Base-by-base conservation (phyloP, 2,797 vertebrate species). In the Notamacropus eugenii region DNA sequence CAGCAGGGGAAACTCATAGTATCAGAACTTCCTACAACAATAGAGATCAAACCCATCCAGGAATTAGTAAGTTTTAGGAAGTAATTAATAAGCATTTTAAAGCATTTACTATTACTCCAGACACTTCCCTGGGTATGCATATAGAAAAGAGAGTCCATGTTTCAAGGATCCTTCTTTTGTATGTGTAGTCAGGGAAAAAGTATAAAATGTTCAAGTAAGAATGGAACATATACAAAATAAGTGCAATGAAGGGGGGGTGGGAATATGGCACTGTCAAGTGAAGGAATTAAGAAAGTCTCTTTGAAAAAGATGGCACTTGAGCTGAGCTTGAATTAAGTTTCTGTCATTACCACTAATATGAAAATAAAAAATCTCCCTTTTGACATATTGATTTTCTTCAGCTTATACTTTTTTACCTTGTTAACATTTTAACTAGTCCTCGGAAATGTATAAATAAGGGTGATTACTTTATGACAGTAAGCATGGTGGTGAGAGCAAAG, bases 391-490 rank as follows among this genome's bases (percentile, higher is more conserved):
- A 95, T 96, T 96, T 95, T 34, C 28, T 14, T 93, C 97, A 54
- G 56, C 93, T 96, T 95, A 90, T 82, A 96, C 57, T 94, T 96
- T 91, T 96, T 90, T 59, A 34, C 59, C 92, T 4, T 90, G 95
- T 67, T 82, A 95, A 14, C 59, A 91, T 97, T 93, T 96, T 54
- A 24, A 91, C 5, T 34, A 62, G 93, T 52, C 92, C 82, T 55
- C 92, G 93, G 93, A 55, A 91, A 93, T 94, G 55, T 93, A 92
- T 55, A 90, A 96, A 92, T 91, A 92, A 82, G 58, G 31, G 93
- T 92, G 96, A 96, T 90, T 50, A 91, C 95, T 96, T 97, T 93
- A 95, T 97, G 92, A 96, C 12, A 58, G 58, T 59, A 91, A 52
- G 52, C 52, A 52, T 52, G 95, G 95, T 95, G 90, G 52, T 93